Conservation (phyloP, 2,888 invertebrate genomes). For the Dorcus hopei region DNA sequence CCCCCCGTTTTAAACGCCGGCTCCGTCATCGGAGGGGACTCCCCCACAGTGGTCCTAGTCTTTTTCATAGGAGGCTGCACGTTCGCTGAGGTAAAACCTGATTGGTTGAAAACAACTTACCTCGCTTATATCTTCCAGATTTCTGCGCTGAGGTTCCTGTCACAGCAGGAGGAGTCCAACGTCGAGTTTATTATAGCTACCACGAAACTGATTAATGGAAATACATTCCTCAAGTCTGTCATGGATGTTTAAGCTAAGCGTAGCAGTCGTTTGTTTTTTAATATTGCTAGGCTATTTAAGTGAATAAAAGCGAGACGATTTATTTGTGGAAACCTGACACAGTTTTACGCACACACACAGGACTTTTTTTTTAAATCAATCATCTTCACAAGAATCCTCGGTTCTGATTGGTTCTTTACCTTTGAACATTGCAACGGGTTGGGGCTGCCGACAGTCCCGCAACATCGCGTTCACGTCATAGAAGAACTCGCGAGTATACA, state of each 20-base stretch:
- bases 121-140: conserved; percentile 48
- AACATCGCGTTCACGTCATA: no score
- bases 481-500: no score
- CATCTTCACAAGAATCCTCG: no score
- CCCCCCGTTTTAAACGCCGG: conserved; percentile 44
- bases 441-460: no score
- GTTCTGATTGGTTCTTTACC: no score
- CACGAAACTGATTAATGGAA: conserved; percentile 89
- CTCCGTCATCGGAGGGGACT: conserved; percentile 50
- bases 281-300: no score
- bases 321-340: no score
- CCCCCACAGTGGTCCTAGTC: conserved; percentile 75
- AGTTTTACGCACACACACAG: no score
- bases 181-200: conserved; percentile 89
- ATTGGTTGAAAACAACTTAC: neutral
- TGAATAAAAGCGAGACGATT: no score
- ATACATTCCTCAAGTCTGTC: conserved; percentile 75
- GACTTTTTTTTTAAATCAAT: no score
- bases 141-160: conserved; percentile 69
- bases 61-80: conserved; percentile 98
- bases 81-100: conserved; percentile 69
- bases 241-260: conserved; percentile 52
- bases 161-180: conserved; percentile 75
- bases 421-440: no score
- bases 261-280: no score